phyloP scores from a whole-genome alignment of 2,888 invertebrate genomes.

The Parnassius apollo region DNA sequence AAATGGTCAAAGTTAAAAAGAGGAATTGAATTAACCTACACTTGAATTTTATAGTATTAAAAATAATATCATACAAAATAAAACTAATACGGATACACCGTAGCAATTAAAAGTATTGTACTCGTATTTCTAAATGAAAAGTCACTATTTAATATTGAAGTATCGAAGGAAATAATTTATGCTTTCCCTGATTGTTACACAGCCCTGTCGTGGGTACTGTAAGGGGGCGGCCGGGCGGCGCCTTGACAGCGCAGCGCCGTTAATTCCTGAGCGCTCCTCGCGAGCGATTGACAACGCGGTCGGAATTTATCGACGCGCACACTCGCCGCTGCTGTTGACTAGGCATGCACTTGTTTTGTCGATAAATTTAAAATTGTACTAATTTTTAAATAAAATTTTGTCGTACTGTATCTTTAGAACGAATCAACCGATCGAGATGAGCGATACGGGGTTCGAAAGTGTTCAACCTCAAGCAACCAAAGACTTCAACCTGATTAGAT shows the following conservation, averaged over 20 bases:
- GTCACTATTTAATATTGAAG: slow-evolving; percentile 7
- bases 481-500: too few relatives aligned
- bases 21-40: too few relatives aligned
- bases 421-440: too few relatives aligned
- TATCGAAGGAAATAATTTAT: slow-evolving; percentile 10
- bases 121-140: slow-evolving; percentile 4
- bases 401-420: too few relatives aligned
- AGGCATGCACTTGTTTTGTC: slow-evolving; percentile 29
- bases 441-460: too few relatives aligned
- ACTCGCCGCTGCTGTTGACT: slow-evolving; percentile 53
- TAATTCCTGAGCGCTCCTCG: slow-evolving; percentile 74
- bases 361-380: slow-evolving; percentile 7
- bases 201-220: slow-evolving; percentile 41
- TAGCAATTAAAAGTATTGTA: too few relatives aligned
- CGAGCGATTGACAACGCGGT: slow-evolving; percentile 78
- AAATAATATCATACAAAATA: too few relatives aligned
- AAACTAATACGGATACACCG: too few relatives aligned
- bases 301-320: slow-evolving; percentile 79
- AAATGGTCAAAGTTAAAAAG: too few relatives aligned
- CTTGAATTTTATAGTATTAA: too few relatives aligned
- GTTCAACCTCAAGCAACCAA: too few relatives aligned
- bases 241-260: slow-evolving; percentile 75
- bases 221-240: slow-evolving; percentile 48
- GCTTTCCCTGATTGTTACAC: slow-evolving; percentile 24
- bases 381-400: too few relatives aligned